Conservation (phyloP, 2,113 vertebrate species). For the Ctenomys sociabilis region DNA sequence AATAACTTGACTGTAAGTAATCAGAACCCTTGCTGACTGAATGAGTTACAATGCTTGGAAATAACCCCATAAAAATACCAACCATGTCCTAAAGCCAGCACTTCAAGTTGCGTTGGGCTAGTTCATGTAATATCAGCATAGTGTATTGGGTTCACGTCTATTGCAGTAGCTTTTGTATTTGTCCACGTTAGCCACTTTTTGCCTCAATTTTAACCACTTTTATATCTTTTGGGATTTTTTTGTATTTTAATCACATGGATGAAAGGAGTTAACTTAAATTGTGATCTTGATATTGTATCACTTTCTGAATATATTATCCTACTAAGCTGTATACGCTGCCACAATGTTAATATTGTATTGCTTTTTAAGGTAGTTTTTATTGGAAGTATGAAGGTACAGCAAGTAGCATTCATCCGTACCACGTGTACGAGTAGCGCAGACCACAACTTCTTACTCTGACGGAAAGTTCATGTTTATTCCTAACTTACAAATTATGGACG, state of each 20-base stretch:
- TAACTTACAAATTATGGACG: neutral
- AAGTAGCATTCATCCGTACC: neutral
- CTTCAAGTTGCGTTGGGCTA: neutral
- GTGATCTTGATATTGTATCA: neutral
- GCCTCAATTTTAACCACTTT: neutral
- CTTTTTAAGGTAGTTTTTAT: conserved; percentile 24
- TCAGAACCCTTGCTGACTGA: neutral
- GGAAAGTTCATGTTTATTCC: conserved; percentile 20
- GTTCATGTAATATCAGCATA: neutral
- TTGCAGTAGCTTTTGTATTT: neutral
- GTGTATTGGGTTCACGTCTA: neutral
- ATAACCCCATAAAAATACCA: neutral
- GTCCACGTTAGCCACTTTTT: neutral
- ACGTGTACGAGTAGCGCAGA: neutral
- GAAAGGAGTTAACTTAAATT: neutral
- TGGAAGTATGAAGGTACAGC: neutral
- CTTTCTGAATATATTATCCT: neutral
- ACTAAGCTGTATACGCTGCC: neutral
- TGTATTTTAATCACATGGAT: neutral
- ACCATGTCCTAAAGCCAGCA: neutral
- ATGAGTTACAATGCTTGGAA: neutral
- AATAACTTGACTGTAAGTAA: conserved; percentile 26
- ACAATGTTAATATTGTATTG: neutral
- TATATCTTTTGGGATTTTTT: conserved; percentile 26
- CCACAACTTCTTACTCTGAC: neutral